These are phyloP conservation scores for Falcaria lacertinaria DNA, from an alignment of 2,888 invertebrate genomes.

Conservation along the genomic window DNA sequence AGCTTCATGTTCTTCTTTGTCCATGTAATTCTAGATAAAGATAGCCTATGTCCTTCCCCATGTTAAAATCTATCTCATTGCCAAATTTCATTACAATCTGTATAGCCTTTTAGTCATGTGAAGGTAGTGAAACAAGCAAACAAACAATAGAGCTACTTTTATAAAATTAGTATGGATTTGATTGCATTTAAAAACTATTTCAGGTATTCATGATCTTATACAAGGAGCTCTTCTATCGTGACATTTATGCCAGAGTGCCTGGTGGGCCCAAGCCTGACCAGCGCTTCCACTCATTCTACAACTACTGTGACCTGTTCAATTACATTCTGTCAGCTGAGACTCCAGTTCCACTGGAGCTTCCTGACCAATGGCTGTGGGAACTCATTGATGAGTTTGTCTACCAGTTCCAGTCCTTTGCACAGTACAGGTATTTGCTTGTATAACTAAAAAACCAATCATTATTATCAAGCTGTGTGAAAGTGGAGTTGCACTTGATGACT, in stretches of 20 bases:
- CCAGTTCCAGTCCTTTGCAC: slow-evolving; percentile 95
- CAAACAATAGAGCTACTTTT: no score
- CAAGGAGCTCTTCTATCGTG: slow-evolving; percentile 98
- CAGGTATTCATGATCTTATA: slow-evolving; percentile 96
- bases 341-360: slow-evolving; percentile 93
- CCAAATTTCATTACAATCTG: no score
- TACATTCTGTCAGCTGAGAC: slow-evolving; percentile 94
- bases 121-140: no score
- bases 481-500: no score
- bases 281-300: slow-evolving; percentile 96
- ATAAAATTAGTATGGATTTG: no score
- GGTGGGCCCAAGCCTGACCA: slow-evolving; percentile 95
- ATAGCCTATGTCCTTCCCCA: no score
- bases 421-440: slow-evolving; percentile 86
- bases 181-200: slow-evolving; percentile 39
- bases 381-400: slow-evolving; percentile 99
- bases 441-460: no score
- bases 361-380: slow-evolving; percentile 99
- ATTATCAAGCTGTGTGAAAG: neutral
- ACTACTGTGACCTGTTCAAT: slow-evolving; percentile 99
- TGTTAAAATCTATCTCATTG: no score
- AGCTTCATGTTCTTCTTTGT: no score
- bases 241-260: slow-evolving; percentile 95
- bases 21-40: no score
- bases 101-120: no score